Evolutionary conservation across 2,797 vertebrate species (phyloP).

Genomic region (Spheniscus humboldti): DNA sequence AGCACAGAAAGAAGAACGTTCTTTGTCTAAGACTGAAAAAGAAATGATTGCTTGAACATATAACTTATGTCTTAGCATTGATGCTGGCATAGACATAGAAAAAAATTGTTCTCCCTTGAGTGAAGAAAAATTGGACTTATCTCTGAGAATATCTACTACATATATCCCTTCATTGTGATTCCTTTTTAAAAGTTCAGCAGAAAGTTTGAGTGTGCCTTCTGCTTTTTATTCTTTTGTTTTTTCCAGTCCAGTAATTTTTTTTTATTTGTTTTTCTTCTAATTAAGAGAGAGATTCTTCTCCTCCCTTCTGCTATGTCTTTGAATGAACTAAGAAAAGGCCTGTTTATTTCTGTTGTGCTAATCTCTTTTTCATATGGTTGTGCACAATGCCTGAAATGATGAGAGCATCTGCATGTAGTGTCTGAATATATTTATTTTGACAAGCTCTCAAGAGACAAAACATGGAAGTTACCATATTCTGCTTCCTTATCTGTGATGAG

Average conservation of each 20-base stretch:
- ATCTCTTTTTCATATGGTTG: conserved; percentile 23
- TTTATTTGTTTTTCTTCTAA: conserved; percentile 25
- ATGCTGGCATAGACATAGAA: background rate
- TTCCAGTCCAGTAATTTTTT: background rate
- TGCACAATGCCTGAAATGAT: conserved; percentile 23
- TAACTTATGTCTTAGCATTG: background rate
- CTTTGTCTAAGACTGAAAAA: background rate
- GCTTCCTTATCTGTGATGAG: background rate
- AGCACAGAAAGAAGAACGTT: background rate
- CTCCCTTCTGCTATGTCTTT: background rate
- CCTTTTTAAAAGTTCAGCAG: background rate
- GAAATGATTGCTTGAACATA: background rate
- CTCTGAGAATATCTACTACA: background rate
- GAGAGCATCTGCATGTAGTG: conserved; percentile 15
- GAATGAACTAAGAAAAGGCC: conserved; percentile 22
- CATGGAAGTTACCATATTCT: conserved; percentile 24
- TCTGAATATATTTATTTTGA: conserved; percentile 58
- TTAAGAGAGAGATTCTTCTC: background rate
- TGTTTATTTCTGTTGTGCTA: background rate
- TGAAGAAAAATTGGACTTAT: background rate
- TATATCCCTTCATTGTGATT: background rate
- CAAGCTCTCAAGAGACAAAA: conserved; percentile 32
- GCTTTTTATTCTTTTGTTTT: background rate
- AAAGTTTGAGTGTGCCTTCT: background rate
- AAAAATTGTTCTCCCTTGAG: background rate